phyloP scores from a whole-genome alignment of 2,113 vertebrate species.

The Picathartes gymnocephalus region DNA sequence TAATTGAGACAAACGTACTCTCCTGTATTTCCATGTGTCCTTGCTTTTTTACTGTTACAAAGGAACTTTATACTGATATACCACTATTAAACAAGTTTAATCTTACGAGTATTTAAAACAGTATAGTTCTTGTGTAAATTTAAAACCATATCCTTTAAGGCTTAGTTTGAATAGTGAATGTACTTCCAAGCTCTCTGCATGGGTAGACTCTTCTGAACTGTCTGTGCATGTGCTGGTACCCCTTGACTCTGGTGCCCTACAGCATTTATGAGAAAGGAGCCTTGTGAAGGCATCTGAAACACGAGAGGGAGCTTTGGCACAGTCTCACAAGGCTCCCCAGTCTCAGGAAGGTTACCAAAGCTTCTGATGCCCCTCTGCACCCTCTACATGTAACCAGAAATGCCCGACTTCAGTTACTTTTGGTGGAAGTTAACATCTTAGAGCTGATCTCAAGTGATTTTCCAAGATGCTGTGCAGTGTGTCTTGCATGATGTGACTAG shows the following conservation, averaged over 20 bases:
- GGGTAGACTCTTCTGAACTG: background rate
- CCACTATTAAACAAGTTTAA: background rate
- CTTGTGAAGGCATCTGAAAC: background rate
- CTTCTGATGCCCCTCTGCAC: background rate
- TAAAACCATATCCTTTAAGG: background rate
- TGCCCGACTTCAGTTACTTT: background rate
- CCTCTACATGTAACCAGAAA: background rate
- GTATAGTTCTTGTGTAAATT: background rate
- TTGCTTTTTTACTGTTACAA: background rate
- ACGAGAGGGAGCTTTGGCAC: background rate
- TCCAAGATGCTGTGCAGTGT: background rate
- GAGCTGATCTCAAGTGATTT: background rate
- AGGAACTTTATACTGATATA: background rate
- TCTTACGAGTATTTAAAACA: background rate
- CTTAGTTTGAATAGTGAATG: background rate
- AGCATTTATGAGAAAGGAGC: background rate
- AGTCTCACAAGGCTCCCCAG: background rate
- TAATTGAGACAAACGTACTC: background rate
- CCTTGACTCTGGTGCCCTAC: background rate
- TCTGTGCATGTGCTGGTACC: fast-evolving
- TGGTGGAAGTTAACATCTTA: background rate
- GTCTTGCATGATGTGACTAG: background rate
- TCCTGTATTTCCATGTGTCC: background rate
- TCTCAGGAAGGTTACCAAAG: background rate
- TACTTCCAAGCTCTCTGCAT: background rate